Conservation (phyloP, 2,888 invertebrate species). For the Lordiphosa andalusiaca region DNA sequence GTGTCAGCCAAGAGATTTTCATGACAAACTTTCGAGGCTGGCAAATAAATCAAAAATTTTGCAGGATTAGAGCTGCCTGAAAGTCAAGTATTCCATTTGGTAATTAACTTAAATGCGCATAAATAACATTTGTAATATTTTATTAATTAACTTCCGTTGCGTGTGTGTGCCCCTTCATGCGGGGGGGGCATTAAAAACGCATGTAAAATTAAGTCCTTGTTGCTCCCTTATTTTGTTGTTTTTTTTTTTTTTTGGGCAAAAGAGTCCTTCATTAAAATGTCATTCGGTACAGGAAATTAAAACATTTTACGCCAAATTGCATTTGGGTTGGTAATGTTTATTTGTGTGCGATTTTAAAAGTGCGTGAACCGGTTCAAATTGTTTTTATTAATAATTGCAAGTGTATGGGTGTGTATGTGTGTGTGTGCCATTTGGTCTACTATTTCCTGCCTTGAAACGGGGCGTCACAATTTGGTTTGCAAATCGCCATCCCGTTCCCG, state of each 20-base stretch:
- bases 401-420: constrained; percentile 15
- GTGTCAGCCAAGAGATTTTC: constrained; percentile 29
- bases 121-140: constrained; percentile 74
- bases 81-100: not conserved
- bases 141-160: constrained; percentile 71
- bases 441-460: constrained; percentile 33
- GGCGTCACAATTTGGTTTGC: constrained; percentile 60
- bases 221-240: constrained; percentile 17
- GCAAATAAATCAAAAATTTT: constrained; percentile 10
- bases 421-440: constrained; percentile 15
- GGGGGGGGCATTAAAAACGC: constrained; percentile 60
- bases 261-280: constrained; percentile 76
- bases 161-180: constrained; percentile 24
- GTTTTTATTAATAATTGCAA: constrained; percentile 27
- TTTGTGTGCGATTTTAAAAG: constrained; percentile 38
- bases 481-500: constrained; percentile 42
- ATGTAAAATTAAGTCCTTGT: constrained; percentile 65
- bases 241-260: constrained; percentile 56
- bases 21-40: constrained; percentile 9
- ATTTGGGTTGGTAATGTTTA: constrained; percentile 32
- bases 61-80: not conserved
- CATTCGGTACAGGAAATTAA: constrained; percentile 77
- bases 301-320: constrained; percentile 69
- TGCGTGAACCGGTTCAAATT: constrained; percentile 28
- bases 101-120: constrained; percentile 73